A percentile compares a stretch with the other conserved stretches of the same genome.
These are phyloP conservation scores for Adelges cooleyi DNA, from an alignment of 1,140 invertebrate species.

Conservation along the genomic window DNA sequence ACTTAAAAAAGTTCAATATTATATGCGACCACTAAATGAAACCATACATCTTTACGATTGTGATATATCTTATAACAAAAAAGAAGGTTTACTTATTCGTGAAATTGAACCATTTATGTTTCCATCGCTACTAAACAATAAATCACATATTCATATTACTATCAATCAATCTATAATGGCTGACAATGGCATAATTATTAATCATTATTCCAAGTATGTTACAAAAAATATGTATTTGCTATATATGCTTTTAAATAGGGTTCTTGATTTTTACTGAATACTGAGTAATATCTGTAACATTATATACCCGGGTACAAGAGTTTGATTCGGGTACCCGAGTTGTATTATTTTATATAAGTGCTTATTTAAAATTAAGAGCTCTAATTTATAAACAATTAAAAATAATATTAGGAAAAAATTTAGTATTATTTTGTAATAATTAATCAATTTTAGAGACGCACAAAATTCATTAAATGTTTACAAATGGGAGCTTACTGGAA, in stretches of 20 bases:
- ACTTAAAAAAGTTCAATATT: constrained; percentile 40
- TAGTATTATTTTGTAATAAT: too few relatives aligned
- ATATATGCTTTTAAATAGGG: neutral
- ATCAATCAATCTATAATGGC: constrained; percentile 72
- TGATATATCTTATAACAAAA: constrained; percentile 64
- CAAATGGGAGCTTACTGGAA: constrained; percentile 82
- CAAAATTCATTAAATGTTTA: constrained; percentile 87
- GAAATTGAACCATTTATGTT: constrained; percentile 59
- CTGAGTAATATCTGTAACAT: too few relatives aligned
- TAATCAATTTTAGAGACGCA: constrained; percentile 71
- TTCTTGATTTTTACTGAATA: too few relatives aligned
- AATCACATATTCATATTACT: constrained; percentile 72
- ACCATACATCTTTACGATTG: constrained; percentile 65
- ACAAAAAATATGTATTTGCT: neutral
- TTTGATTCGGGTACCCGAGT: too few relatives aligned
- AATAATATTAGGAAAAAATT: too few relatives aligned
- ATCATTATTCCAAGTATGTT: constrained; percentile 17
- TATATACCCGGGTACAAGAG: too few relatives aligned
- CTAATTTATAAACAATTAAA: too few relatives aligned
- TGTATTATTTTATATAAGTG: too few relatives aligned
- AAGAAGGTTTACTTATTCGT: constrained; percentile 62
- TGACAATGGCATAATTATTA: constrained; percentile 49
- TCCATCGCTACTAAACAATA: constrained; percentile 67
- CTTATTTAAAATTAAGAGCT: too few relatives aligned
- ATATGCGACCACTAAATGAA: constrained; percentile 76